Percentiles rank a stretch among this genome's conserved stretches.
These are phyloP conservation scores for Cyprinus carpio DNA, from an alignment of 2,113 vertebrate genomes.

Conservation along the genomic window DNA sequence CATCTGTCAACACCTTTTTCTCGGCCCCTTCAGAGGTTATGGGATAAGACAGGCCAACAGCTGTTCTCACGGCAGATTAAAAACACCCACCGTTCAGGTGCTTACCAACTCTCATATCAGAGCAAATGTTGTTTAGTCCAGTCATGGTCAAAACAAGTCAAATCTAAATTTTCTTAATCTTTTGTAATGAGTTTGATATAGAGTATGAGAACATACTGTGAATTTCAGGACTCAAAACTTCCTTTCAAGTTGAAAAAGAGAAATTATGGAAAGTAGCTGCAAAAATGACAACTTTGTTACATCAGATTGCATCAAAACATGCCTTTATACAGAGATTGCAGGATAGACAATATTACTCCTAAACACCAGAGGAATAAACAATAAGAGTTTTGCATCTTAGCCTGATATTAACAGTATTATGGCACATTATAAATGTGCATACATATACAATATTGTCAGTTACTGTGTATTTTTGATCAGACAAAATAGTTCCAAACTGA, in stretches of 20 bases:
- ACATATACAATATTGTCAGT: not conserved
- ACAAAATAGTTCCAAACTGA: not conserved
- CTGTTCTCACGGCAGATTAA: constrained; percentile 47
- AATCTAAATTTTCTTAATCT: not conserved
- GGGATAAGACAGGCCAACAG: constrained; percentile 48
- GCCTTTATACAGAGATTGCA: not conserved
- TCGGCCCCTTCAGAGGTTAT: constrained; percentile 43
- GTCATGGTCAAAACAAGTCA: not conserved
- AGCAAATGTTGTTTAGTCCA: not conserved
- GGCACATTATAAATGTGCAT: not conserved
- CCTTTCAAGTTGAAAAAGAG: not conserved
- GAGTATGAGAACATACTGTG: not conserved
- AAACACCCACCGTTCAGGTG: not conserved
- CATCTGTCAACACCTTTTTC: constrained; percentile 52
- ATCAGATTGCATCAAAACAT: not conserved
- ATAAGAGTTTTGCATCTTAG: not conserved
- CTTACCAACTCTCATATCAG: not conserved
- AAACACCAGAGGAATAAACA: not conserved
- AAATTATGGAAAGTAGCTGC: not conserved
- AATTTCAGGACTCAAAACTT: not conserved
- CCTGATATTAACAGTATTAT: not conserved
- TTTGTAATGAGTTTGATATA: not conserved
- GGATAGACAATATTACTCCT: not conserved
- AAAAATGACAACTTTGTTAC: not conserved
- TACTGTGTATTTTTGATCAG: not conserved